These are phyloP conservation scores for Ochotona curzoniae DNA, from an alignment of 2,113 vertebrate genomes.

Conservation along the genomic window DNA sequence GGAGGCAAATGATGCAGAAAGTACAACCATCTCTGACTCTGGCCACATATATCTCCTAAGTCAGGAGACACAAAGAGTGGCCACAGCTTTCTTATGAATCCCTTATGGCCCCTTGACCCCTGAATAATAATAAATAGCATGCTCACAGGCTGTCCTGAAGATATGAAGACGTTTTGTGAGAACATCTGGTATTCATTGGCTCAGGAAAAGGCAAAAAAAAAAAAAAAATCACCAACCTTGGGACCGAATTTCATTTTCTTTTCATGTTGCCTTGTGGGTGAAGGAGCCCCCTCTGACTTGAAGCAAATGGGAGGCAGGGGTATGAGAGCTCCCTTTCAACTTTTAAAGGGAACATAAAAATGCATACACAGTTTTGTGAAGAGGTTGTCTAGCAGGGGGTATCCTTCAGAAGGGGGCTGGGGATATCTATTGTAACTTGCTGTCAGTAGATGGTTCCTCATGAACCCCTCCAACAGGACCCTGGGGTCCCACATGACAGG, in stretches of 20 bases:
- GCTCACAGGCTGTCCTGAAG: conserved; percentile 68
- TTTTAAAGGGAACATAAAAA: conserved; percentile 79
- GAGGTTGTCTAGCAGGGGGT: conserved; percentile 6
- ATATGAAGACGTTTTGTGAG: conserved; percentile 80
- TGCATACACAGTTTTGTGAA: conserved; percentile 68
- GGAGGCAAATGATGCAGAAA: conserved; percentile 70
- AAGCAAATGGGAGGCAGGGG: conserved; percentile 10
- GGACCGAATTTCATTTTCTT: conserved; percentile 86
- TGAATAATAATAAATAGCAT: conserved; percentile 80
- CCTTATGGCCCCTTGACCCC: conserved; percentile 75
- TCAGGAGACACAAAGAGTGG: conserved; percentile 61
- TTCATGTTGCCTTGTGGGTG: conserved; percentile 76
- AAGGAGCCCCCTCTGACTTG: conserved; percentile 53
- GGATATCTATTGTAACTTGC: conserved; percentile 28
- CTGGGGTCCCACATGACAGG: background rate
- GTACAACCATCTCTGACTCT: conserved; percentile 37
- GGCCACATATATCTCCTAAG: conserved; percentile 48
- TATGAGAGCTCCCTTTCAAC: conserved; percentile 73
- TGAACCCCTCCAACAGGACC: background rate
- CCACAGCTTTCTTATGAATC: conserved; percentile 79
- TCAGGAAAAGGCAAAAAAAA: conserved; percentile 76
- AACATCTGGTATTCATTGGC: conserved; percentile 87
- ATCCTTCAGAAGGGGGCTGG: conserved; percentile 44
- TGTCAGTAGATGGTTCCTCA: background rate
- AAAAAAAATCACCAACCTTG: conserved; percentile 74